Conservation (phyloP, 2,888 invertebrate species). For the Copidosoma aretas region DNA sequence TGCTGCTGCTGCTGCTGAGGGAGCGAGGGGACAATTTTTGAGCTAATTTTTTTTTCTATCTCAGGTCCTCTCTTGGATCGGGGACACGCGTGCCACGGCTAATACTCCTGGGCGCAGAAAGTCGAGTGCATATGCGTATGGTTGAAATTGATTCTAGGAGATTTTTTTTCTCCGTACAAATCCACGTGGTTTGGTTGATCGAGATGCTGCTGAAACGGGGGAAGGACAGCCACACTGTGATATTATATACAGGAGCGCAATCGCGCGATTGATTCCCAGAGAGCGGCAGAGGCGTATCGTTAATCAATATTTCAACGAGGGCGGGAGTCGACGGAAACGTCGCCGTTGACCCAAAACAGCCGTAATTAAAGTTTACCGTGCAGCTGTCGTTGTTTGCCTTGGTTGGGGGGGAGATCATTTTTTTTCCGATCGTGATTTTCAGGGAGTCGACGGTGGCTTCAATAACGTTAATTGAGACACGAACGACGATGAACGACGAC, state of each 20-base stretch:
- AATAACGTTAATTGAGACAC: slow-evolving; percentile 32
- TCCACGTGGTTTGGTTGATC: no score
- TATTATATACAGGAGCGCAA: no score
- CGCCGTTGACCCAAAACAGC: slow-evolving; percentile 22
- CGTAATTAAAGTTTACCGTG: slow-evolving; percentile 28
- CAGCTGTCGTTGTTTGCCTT: slow-evolving; percentile 22
- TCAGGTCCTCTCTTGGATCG: no score
- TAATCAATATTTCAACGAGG: slow-evolving; percentile 49
- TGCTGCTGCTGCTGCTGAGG: no score
- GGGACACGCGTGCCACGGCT: no score
- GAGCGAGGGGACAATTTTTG: no score
- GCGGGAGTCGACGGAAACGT: slow-evolving; percentile 4
- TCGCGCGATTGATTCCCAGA: no score
- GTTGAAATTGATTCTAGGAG: not conserved
- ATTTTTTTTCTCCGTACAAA: no score
- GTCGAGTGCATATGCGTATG: not conserved
- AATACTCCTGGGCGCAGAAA: slow-evolving; percentile 6
- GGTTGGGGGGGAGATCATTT: not conserved
- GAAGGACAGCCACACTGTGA: no score
- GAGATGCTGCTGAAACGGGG: no score
- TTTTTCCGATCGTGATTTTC: slow-evolving; percentile 6
- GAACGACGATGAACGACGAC: not conserved
- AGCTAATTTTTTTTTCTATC: no score
- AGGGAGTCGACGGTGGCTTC: slow-evolving; percentile 7
- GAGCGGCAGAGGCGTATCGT: slow-evolving; percentile 43